Evolutionary conservation across 1,140 invertebrate species (phyloP), one percentile per base, ranked within the genome.

Genomic region (Musca vetustissima): DNA sequence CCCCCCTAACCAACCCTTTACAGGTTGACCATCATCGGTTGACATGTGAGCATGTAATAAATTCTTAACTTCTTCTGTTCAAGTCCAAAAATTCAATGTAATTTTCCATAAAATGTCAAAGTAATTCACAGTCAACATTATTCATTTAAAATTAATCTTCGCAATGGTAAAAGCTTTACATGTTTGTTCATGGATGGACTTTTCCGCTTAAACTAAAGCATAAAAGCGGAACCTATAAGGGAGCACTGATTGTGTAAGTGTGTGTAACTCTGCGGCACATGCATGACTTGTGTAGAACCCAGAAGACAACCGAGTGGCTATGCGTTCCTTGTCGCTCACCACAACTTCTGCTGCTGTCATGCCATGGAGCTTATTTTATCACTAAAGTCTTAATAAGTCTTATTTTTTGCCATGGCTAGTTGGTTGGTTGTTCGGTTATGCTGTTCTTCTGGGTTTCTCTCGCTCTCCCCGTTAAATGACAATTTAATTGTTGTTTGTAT

Each of bases 401-500:
- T 61, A 61, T 15, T 21, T 19, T 52, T 52, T 52, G 17, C 17
- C 49, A 52, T 6, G 4, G 21, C 17, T 19, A 21, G 17, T 52
- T 21, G 13, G 11, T 7, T 6, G n/a, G 17, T 21, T 19, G 49
- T 0, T 9, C 1, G n/a, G n/a, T 21, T 52, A 14, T 52, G 0
- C 21, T 52, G 36, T 43, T 43, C 6, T 43, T 43, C n/a, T n/a
- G n/a, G n/a, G 36, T 13, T 43, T 4, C 36, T 43, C 6, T 43
- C 13, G 36, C 11, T 13, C 4, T 3, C 28, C 1, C 50, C 50
- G 36, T 48, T 43, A 68, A 68, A 64, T 70, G 66, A 70, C 66
- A 71, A 66, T 69, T 69, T 69, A 71, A 71, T 71, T 71, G 67
- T 61, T 61, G 57, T 61, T 61, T 61, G 57, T 61, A 61, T 61